phyloP scores from a whole-genome alignment of 2,888 invertebrate species.

The Oscheius myriophilus region DNA sequence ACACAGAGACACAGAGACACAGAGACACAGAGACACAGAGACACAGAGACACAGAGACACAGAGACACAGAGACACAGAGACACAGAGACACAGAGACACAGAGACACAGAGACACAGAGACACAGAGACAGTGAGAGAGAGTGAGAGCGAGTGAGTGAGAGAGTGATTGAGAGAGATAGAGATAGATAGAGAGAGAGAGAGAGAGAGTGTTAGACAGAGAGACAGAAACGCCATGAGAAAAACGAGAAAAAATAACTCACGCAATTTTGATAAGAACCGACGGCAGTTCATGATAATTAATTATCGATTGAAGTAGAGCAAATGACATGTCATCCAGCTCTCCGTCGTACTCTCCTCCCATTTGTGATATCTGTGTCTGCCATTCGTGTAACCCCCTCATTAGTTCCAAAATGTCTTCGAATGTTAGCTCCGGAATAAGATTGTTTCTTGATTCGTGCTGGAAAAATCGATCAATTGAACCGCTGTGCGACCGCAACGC shows the following conservation, averaged over 20 bases:
- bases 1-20: no score
- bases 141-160: no score
- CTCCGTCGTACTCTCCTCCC: constrained; percentile 39
- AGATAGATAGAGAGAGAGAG: no score
- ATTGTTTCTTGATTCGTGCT: constrained; percentile 32
- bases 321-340: constrained; percentile 43
- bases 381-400: constrained; percentile 39
- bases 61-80: no score
- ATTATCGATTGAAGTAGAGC: constrained; percentile 41
- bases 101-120: no score
- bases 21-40: no score
- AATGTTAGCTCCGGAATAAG: constrained; percentile 34
- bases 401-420: constrained; percentile 41
- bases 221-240: no score
- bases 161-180: no score
- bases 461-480: neutral
- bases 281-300: constrained; percentile 42
- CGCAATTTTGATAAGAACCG: constrained; percentile 40
- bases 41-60: no score
- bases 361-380: constrained; percentile 18
- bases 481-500: neutral
- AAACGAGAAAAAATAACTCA: constrained; percentile 27
- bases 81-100: no score
- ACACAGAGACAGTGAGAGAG: no score
- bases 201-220: no score